Base-by-base conservation (phyloP, 2,888 invertebrate genomes). In the Limnephilus marmoratus region DNA sequence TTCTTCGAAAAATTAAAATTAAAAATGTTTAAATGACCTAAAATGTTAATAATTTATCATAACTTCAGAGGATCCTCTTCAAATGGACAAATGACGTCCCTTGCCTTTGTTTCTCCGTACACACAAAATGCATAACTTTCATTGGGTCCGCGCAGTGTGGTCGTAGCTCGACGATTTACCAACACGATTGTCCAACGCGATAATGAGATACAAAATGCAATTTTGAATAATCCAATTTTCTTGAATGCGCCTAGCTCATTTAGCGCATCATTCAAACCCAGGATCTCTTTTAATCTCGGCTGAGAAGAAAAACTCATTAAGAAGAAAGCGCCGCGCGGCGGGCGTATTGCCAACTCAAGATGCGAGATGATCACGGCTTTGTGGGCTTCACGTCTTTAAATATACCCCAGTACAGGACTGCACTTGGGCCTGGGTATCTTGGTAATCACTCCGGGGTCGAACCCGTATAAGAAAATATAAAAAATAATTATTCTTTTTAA, bases 301-400 rank as follows among this genome's bases (percentile, higher is more conserved):
- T 37, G 45, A 11, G 41, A 29, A 86, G 86, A 86, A 86, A 86
- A 45, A 86, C 86, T 86, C 86, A 29, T 86, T 86, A 86, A 49
- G 45, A 45, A 18, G 86, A 45, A n/a, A 86, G 41, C 37, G 34
- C 37, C 41, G 13, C 24, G 41, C 85, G 34, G 37, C 41, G 31
- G 85, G 85, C 85, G 12, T 24, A 24, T 12, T 45, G 41, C 86
- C 86, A 86, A 85, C n/a, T 12, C 12, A 83, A 83, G 15, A 37
- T 15, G 83, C 29, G 37, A 83, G 83, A 34, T 83, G 24, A 83
- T 83, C 83, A 34, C 15, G 9, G 83, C 83, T 37, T 37, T 83
- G 83, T 37, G 41, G 41, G 34, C 24, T 83, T 34, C 31, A n/a
- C 83, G 83, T 83, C 37, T 83, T 41, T 34, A 83, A 83, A 41